phyloP scores from a whole-genome alignment of 2,797 vertebrate genomes.

The Semaprochilodus insignis region DNA sequence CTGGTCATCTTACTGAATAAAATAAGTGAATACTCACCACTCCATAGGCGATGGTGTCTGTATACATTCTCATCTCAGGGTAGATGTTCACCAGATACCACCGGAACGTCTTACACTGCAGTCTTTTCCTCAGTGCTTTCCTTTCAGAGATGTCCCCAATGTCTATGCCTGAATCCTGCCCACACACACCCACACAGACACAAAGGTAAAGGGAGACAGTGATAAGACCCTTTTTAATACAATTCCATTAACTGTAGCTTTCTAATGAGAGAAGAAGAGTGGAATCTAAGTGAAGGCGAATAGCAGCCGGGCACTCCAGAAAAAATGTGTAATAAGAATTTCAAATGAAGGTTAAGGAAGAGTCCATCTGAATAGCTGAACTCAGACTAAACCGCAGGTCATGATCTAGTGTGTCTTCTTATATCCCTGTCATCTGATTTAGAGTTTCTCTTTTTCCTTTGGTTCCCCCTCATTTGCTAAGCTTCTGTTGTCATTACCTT shows the following conservation, averaged over 20 bases:
- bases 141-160: constrained; percentile 94
- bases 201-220: neutral
- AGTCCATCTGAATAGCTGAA: neutral
- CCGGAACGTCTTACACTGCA: constrained; percentile 96
- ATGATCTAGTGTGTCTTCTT: neutral
- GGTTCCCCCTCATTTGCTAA: neutral
- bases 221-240: constrained; percentile 12
- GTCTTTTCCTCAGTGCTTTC: constrained; percentile 92
- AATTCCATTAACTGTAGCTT: constrained; percentile 9
- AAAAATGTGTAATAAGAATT: neutral
- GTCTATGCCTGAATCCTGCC: constrained; percentile 94
- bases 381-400: neutral
- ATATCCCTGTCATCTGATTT: neutral
- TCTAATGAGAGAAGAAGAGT: neutral
- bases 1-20: neutral
- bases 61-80: constrained; percentile 98
- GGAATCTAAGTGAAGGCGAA: constrained; percentile 4
- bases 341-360: constrained; percentile 20
- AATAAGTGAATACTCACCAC: constrained; percentile 81
- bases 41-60: constrained; percentile 92
- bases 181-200: constrained; percentile 34
- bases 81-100: constrained; percentile 99
- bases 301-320: neutral
- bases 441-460: neutral
- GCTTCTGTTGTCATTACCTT: neutral